A percentile compares a stretch with the other conserved stretches of the same genome.
These are phyloP conservation scores for Brachionus koreanus DNA, from an alignment of 1,140 invertebrate species.

Conservation along the genomic window DNA sequence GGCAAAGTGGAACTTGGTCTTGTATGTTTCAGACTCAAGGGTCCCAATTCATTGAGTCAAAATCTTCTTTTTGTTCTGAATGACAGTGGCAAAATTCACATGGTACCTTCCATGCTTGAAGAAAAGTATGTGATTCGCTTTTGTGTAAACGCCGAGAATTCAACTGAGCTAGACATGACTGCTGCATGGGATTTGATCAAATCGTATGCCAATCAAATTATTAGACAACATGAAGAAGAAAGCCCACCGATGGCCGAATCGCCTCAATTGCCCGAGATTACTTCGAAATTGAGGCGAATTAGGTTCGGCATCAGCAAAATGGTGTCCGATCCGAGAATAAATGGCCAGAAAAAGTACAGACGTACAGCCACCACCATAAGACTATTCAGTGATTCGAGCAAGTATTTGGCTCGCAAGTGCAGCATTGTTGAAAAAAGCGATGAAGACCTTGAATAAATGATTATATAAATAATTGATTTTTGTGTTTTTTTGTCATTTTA, in stretches of 20 bases:
- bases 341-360: slow-evolving; percentile 23
- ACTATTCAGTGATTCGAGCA: slow-evolving; percentile 32
- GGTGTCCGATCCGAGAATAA: slow-evolving; percentile 41
- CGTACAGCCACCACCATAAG: slow-evolving; percentile 22
- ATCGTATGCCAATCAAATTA: slow-evolving; percentile 8
- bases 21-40: slow-evolving; percentile 80
- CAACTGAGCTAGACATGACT: slow-evolving; percentile 78
- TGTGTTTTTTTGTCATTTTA: background rate
- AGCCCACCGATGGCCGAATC: background rate
- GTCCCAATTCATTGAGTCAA: slow-evolving; percentile 83
- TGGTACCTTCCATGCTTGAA: slow-evolving; percentile 86
- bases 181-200: slow-evolving; percentile 81
- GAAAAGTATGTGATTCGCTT: slow-evolving; percentile 74
- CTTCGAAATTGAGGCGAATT: slow-evolving; percentile 22
- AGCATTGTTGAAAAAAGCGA: slow-evolving; percentile 42
- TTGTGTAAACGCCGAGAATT: slow-evolving; percentile 82
- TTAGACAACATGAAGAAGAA: background rate
- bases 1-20: slow-evolving; percentile 89
- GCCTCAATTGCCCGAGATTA: background rate
- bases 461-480: background rate
- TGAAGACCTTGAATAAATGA: background rate
- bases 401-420: slow-evolving; percentile 38
- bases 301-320: slow-evolving; percentile 39
- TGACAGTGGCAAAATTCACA: slow-evolving; percentile 89
- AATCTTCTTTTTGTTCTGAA: slow-evolving; percentile 89